Evolutionary conservation across 2,888 invertebrate species (phyloP).

Genomic region (Leptopterna dolabrata): DNA sequence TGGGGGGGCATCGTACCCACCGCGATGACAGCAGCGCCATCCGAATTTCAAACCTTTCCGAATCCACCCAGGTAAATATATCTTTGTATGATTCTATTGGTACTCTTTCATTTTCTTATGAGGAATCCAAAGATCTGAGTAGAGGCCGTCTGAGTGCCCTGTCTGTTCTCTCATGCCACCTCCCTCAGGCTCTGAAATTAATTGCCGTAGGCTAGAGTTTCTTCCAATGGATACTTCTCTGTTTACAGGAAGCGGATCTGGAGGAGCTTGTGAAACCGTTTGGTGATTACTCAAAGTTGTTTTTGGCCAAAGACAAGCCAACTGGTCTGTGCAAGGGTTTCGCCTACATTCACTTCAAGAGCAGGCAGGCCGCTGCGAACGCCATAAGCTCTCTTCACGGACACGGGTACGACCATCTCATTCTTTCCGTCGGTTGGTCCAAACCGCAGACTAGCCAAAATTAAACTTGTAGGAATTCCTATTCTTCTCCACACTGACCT

Average conservation of each 20-base stretch:
- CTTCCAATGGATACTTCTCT: too few relatives aligned
- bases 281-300: conserved; percentile 88
- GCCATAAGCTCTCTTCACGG: conserved; percentile 92
- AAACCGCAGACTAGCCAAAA: conserved; percentile 74
- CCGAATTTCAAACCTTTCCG: conserved; percentile 96
- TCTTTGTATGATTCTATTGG: neutral
- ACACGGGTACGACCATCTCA: conserved; percentile 97
- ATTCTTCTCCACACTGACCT: too few relatives aligned
- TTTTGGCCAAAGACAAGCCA: conserved; percentile 92
- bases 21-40: conserved; percentile 88
- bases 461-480: neutral
- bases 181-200: too few relatives aligned
- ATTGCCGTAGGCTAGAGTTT: too few relatives aligned
- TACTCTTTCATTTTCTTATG: too few relatives aligned
- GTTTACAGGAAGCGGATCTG: conserved; percentile 81
- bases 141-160: too few relatives aligned
- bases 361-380: conserved; percentile 88
- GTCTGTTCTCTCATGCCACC: too few relatives aligned
- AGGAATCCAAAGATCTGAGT: too few relatives aligned
- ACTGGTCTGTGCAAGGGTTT: conserved; percentile 95
- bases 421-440: conserved; percentile 98
- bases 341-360: conserved; percentile 98
- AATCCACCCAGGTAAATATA: conserved; percentile 80
- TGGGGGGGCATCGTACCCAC: conserved; percentile 70
- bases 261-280: conserved; percentile 95